These are phyloP conservation scores for Drosophila mulleri DNA, from an alignment of 2,888 invertebrate genomes.

Conservation along the genomic window DNA sequence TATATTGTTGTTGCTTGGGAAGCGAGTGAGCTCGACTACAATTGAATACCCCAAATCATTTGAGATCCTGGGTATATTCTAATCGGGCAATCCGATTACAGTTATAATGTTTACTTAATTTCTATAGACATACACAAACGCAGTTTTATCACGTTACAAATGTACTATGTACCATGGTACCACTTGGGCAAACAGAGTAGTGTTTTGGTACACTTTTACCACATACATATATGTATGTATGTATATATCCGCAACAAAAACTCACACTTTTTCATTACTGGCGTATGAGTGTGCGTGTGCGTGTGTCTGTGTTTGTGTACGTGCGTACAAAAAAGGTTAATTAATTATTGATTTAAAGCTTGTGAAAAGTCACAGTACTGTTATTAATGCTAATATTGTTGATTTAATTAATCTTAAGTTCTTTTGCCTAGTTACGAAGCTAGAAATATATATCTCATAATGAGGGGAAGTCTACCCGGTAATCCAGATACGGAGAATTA, in stretches of 20 bases:
- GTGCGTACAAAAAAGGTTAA: conserved; percentile 18
- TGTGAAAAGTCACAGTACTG: not conserved
- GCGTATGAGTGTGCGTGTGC: too few species aligned
- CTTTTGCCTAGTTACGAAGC: too few species aligned
- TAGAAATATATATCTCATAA: not conserved
- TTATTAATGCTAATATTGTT: not conserved
- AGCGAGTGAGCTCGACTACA: too few species aligned
- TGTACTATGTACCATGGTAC: not conserved
- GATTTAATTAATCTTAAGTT: not conserved
- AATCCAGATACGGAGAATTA: not conserved
- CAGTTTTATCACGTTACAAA: not conserved
- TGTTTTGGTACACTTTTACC: not conserved
- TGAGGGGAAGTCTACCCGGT: too few species aligned
- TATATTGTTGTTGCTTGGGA: too few species aligned
- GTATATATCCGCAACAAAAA: not conserved
- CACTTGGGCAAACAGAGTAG: not conserved
- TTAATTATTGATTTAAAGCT: conserved; percentile 34
- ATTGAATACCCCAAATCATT: too few species aligned
- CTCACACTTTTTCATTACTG: too few species aligned
- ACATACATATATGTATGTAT: not conserved
- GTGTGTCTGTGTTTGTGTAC: not conserved
- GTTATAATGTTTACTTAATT: not conserved
- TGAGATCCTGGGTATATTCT: not conserved
- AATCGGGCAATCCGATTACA: not conserved
- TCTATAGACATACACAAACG: not conserved